phyloP scores from a whole-genome alignment of 2,888 invertebrate species.

The Ganaspis brasiliensis region DNA sequence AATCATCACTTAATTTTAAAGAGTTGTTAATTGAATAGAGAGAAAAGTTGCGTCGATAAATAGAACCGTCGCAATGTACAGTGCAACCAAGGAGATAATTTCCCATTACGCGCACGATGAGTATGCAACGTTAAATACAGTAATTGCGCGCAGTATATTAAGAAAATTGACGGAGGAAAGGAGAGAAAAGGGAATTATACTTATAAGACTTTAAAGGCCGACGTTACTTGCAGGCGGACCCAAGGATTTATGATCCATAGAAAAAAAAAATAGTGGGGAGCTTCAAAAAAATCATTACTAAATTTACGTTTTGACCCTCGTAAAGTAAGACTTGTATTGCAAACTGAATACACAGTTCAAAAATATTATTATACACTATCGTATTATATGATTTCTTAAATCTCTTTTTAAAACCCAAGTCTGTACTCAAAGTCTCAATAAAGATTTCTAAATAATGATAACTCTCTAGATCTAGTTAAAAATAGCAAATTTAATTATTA shows the following conservation, averaged over 20 bases:
- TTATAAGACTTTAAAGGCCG: conserved; percentile 44
- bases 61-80: conserved; percentile 17
- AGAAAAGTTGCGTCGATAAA: conserved; percentile 28
- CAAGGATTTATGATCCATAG: conserved; percentile 52
- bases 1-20: conserved; percentile 3
- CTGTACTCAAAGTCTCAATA: no score
- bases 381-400: background rate
- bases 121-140: conserved; percentile 43
- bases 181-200: conserved; percentile 41
- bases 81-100: conserved; percentile 37
- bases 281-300: conserved; percentile 17
- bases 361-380: conserved; percentile 4
- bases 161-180: conserved; percentile 41
- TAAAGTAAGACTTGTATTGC: conserved; percentile 32
- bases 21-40: conserved; percentile 13
- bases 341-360: conserved; percentile 7
- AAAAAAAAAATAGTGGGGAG: conserved; percentile 36
- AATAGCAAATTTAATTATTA: no score
- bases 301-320: conserved; percentile 32
- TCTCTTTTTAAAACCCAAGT: background rate
- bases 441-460: no score
- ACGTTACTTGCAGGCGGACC: conserved; percentile 45
- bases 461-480: no score
- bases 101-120: conserved; percentile 39
- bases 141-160: conserved; percentile 40